A percentile compares a stretch with the other conserved stretches of the same genome.
phyloP scores from a whole-genome alignment of 2,888 invertebrate genomes.

The Sepioteuthis lessoniana region DNA sequence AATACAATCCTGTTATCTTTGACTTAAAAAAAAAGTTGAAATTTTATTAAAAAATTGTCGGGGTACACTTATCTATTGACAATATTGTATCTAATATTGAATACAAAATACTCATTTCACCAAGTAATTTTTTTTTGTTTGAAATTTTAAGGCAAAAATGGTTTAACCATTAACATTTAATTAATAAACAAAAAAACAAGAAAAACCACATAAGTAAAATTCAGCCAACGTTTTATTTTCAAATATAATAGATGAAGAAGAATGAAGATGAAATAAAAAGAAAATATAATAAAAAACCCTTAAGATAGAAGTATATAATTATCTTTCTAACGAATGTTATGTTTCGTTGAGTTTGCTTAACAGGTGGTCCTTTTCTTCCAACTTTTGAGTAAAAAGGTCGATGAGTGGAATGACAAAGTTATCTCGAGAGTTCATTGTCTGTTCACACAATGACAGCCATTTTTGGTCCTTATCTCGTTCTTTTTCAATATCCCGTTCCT shows the following conservation, averaged over 20 bases:
- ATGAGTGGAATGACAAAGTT: slow-evolving; percentile 71
- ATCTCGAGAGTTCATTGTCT: slow-evolving; percentile 59
- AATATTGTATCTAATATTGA: too few relatives aligned
- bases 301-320: neutral
- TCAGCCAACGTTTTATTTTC: neutral
- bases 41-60: too few relatives aligned
- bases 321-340: neutral
- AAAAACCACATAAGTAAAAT: neutral
- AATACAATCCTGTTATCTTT: too few relatives aligned
- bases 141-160: too few relatives aligned
- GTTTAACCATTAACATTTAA: neutral
- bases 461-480: slow-evolving; percentile 66
- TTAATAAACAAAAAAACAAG: neutral
- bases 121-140: too few relatives aligned
- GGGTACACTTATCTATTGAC: too few relatives aligned
- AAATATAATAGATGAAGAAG: neutral
- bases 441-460: slow-evolving; percentile 71
- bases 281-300: neutral
- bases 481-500: slow-evolving; percentile 58
- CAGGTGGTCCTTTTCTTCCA: slow-evolving; percentile 66
- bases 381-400: slow-evolving; percentile 70
- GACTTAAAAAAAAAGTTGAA: too few relatives aligned
- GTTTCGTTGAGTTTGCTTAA: neutral
- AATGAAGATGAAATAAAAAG: neutral
- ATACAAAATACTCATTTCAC: too few relatives aligned